Percentiles rank a stretch among this genome's conserved stretches.
These are phyloP conservation scores for Xerus inauris DNA, from an alignment of 2,113 vertebrate genomes.

Conservation along the genomic window DNA sequence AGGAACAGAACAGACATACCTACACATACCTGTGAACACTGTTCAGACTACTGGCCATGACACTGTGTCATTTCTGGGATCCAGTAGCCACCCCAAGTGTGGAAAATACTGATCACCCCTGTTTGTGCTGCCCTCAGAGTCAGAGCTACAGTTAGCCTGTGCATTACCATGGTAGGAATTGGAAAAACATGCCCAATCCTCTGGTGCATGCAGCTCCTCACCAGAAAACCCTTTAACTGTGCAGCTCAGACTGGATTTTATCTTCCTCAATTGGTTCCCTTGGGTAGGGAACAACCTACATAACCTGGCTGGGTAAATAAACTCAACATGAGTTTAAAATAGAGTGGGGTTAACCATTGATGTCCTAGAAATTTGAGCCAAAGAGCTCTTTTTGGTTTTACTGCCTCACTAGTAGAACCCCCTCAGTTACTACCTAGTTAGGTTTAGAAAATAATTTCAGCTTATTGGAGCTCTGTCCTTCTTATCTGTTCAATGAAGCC, in stretches of 20 bases:
- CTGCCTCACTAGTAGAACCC: neutral
- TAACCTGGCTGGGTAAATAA: neutral
- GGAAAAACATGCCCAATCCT: neutral
- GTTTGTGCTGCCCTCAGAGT: neutral
- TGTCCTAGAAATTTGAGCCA: neutral
- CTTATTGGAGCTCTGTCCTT: neutral
- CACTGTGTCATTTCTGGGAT: neutral
- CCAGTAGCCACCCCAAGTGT: neutral
- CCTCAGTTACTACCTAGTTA: neutral
- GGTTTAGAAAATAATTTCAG: neutral
- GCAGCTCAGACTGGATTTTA: neutral
- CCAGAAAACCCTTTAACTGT: neutral
- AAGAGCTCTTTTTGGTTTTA: neutral
- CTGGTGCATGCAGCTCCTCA: neutral
- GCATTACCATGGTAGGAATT: rapidly evolving
- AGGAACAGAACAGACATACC: neutral
- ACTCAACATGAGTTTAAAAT: neutral
- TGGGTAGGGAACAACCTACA: neutral
- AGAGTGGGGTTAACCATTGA: neutral
- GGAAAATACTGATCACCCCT: neutral
- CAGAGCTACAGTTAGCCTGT: neutral
- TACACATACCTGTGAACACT: neutral
- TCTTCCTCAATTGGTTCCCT: neutral
- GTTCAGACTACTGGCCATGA: neutral
- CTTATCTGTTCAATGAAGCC: neutral